phyloP scores from a whole-genome alignment of 1,140 invertebrate species.

The Bombus pyrosoma region DNA sequence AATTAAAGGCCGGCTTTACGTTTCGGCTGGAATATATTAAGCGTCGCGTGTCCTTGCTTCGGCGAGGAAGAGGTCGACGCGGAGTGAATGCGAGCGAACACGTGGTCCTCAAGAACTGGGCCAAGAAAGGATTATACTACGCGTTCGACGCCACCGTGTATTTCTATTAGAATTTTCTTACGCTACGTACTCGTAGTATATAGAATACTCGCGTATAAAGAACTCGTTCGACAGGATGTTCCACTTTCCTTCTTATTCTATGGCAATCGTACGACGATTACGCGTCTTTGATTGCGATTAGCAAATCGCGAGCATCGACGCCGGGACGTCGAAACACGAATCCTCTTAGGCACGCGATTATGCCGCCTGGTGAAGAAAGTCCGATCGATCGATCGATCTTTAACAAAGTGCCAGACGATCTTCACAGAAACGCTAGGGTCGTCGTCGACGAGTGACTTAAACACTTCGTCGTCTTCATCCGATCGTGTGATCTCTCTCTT shows the following conservation, averaged over 20 bases:
- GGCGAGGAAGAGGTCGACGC: not conserved
- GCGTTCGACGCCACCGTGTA: not conserved
- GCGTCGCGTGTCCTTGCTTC: slow-evolving; percentile 40
- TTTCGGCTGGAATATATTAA: slow-evolving; percentile 74
- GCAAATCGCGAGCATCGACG: not conserved
- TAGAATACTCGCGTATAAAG: not conserved
- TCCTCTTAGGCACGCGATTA: not conserved
- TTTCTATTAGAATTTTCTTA: not conserved
- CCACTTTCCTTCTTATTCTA: too few species aligned
- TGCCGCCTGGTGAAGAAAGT: not conserved
- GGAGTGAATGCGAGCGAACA: not conserved
- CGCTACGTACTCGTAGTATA: too few species aligned
- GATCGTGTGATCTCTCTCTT: not conserved
- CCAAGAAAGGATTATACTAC: not conserved
- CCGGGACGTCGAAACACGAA: not conserved
- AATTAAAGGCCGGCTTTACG: slow-evolving; percentile 75
- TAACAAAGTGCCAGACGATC: slow-evolving; percentile 18
- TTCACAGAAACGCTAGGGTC: slow-evolving; percentile 9
- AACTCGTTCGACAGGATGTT: not conserved
- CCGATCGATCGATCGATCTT: slow-evolving; percentile 15
- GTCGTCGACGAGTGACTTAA: not conserved
- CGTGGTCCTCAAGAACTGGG: not conserved
- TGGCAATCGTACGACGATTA: not conserved
- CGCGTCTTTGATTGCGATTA: slow-evolving; percentile 22
- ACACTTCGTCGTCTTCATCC: not conserved